Base-by-base conservation (phyloP, 2,113 vertebrate species). In the Uria lomvia region DNA sequence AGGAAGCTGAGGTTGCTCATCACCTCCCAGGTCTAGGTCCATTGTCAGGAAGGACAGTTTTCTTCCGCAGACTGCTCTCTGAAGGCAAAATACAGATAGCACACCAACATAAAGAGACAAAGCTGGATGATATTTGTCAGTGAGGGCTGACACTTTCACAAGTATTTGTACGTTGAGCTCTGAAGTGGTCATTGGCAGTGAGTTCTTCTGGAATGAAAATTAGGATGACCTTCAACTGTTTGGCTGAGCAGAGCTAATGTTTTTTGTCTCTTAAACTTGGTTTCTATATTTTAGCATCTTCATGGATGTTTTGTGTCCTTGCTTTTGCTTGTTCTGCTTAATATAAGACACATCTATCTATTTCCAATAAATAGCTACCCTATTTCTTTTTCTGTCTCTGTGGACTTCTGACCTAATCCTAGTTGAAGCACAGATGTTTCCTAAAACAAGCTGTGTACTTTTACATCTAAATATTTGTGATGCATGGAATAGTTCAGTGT, bases 401-500 rank as follows among this genome's bases (percentile, higher is more conserved):
- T 72, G 79, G 70, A n/a, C 77, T 96, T 81, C 56, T 96, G 82
- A 94, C 40, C 63, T 67, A 36, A 74, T 78, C 60, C 42, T 70
- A 38, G 26, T 42, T 78, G 90, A 88, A 92, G 84, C 67, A 68
- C 38, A 80, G 66, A n/a, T 65, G 21, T 78, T 63, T 53, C 78
- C 74, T 95, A 87, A 95, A 86, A 66, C 50, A 53, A 71, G 36
- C 71, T 77, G 73, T 63, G 67, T 73, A 15, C 70, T 36, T 72
- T 68, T 73, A 67, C 55, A 50, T 92, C 89, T 92, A 94, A 78
- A 4, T 79, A 38, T 93, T 95, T 90, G 59, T 95, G 91, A 94
- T 81, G 79, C 85, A 49, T 94, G 93, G 91, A 90, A 90, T 92
- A 92, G 63, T 84, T 97, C 60, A 82, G 20, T 89, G 73, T 94